These are phyloP conservation scores for Trialeurodes vaporariorum DNA, from an alignment of 1,140 invertebrate species.

Conservation along the genomic window DNA sequence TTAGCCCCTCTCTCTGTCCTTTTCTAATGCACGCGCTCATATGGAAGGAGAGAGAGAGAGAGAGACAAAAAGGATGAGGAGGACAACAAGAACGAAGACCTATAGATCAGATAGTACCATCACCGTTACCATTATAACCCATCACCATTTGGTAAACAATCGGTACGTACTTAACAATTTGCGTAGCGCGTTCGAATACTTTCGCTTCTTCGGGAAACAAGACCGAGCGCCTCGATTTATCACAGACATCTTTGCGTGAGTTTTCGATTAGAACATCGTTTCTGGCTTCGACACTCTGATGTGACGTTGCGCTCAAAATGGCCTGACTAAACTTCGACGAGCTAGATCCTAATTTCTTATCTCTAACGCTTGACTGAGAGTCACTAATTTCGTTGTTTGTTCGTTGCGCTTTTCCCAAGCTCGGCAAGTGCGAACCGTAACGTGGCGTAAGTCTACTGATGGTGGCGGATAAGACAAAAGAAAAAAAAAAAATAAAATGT, in stretches of 20 bases:
- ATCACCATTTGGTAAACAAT: slow-evolving; percentile 8
- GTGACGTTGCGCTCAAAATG: no score
- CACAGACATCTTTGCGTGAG: neutral
- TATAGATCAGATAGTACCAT: neutral
- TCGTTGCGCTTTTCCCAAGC: neutral
- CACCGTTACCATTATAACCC: slow-evolving; percentile 9
- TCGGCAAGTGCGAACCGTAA: neutral
- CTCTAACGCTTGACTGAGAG: no score
- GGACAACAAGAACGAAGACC: neutral
- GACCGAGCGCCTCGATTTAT: slow-evolving; percentile 25
- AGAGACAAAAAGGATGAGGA: neutral
- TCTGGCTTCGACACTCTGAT: neutral
- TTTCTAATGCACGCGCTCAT: no score
- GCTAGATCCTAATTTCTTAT: no score
- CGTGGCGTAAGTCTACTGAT: neutral
- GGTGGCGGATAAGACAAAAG: neutral
- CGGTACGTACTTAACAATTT: slow-evolving; percentile 71
- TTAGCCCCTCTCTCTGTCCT: no score
- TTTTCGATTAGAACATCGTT: neutral
- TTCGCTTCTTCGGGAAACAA: slow-evolving; percentile 51
- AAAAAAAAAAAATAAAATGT: no score
- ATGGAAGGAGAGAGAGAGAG: neutral
- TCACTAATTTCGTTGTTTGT: neutral
- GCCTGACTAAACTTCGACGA: no score
- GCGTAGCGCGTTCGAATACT: slow-evolving; percentile 67